Conservation (phyloP, 92 coral and sea anemone genomes). For the Palythoa heliodiscus region DNA sequence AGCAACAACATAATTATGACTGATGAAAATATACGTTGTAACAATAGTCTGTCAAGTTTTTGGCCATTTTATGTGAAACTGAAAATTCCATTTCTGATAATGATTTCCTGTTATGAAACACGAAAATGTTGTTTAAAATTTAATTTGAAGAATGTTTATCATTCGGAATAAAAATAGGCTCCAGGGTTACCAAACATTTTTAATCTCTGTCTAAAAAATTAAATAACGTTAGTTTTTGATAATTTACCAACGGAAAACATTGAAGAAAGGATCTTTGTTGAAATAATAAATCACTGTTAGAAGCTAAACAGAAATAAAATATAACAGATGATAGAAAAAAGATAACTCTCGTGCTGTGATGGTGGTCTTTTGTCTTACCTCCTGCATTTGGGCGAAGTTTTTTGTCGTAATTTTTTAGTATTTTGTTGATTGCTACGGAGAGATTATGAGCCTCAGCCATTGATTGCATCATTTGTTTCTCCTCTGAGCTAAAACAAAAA, state of each 20-base stretch:
- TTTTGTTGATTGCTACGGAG: conserved; percentile 63
- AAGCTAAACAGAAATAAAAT: too few relatives aligned
- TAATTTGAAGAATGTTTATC: not conserved
- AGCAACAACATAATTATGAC: too few relatives aligned
- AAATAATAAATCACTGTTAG: too few relatives aligned
- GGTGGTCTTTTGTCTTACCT: conserved; percentile 48
- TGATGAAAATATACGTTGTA: not conserved
- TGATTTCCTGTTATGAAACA: not conserved
- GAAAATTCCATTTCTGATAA: not conserved
- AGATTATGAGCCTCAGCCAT: conserved; percentile 81
- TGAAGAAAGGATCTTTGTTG: too few relatives aligned
- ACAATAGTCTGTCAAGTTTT: not conserved
- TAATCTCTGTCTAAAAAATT: too few relatives aligned
- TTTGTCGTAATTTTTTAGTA: conserved; percentile 80
- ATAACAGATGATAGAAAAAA: not conserved
- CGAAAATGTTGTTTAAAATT: not conserved
- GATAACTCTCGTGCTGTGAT: conserved; percentile 2
- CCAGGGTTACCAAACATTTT: not conserved
- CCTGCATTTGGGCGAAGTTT: conserved; percentile 92
- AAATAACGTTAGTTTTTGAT: too few relatives aligned
- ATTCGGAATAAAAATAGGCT: not conserved
- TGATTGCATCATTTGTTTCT: conserved; percentile 29
- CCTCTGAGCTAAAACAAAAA: conserved; percentile 25
- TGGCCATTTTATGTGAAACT: not conserved
- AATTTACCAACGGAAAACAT: too few relatives aligned